phyloP scores from a whole-genome alignment of 2,113 vertebrate species.

The Phocoena phocoena region DNA sequence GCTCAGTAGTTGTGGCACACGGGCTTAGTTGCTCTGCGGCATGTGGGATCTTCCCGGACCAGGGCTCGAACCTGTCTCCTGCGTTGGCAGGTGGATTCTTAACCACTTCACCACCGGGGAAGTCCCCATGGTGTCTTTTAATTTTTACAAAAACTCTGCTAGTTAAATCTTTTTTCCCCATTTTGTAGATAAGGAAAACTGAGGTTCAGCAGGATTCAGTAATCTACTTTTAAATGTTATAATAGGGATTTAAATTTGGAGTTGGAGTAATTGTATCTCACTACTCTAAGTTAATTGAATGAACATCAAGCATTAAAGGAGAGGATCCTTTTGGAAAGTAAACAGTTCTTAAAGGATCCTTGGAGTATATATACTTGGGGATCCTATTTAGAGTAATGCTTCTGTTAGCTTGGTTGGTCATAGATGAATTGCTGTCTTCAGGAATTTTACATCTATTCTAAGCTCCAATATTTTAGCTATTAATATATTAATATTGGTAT shows the following conservation, averaged over 20 bases:
- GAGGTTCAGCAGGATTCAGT: neutral
- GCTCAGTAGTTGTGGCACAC: too few species aligned
- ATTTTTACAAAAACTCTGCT: neutral
- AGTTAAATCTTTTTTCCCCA: neutral
- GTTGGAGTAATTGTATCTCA: neutral
- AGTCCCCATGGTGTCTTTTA: neutral
- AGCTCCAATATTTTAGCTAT: neutral
- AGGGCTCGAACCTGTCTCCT: too few species aligned
- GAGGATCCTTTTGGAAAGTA: neutral
- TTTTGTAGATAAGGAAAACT: constrained; percentile 15
- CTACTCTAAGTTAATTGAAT: neutral
- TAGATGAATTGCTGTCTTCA: neutral
- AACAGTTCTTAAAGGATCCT: neutral
- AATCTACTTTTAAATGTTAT: neutral
- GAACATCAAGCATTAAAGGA: neutral
- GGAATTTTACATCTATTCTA: neutral
- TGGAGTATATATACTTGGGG: neutral
- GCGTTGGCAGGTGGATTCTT: too few species aligned
- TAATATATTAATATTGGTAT: neutral
- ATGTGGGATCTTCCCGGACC: too few species aligned
- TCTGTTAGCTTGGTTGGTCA: neutral
- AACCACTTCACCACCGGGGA: too few species aligned
- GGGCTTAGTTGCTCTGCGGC: too few species aligned
- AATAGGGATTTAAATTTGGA: neutral
- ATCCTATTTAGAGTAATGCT: neutral